A percentile compares a stretch with the other conserved stretches of the same genome.
Evolutionary conservation across 2,797 vertebrate species (phyloP).

Genomic region (Enteromius fasciolatus): DNA sequence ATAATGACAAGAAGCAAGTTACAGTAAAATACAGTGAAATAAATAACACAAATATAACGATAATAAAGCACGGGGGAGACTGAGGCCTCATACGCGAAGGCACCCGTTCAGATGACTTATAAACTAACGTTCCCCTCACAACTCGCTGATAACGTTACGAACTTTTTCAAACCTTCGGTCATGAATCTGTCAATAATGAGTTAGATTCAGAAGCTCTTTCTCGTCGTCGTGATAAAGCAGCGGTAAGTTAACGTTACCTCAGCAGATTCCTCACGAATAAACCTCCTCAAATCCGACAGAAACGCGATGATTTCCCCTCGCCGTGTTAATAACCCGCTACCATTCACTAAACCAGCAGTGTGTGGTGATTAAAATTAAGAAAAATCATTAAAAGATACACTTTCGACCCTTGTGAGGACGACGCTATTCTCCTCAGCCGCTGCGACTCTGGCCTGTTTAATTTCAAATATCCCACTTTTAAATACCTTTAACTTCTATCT

Average conservation of each 20-base stretch:
- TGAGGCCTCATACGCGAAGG: background rate
- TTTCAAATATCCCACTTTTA: conserved; percentile 77
- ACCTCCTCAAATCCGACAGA: background rate
- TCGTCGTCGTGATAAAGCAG: background rate
- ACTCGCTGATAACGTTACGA: background rate
- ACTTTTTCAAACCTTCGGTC: background rate
- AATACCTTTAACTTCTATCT: conserved; percentile 68
- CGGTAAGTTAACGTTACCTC: background rate
- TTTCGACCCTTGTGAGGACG: fast-evolving
- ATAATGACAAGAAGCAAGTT: background rate
- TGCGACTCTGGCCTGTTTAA: conserved; percentile 47
- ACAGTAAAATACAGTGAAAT: background rate
- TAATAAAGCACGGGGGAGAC: background rate
- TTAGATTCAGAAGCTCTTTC: background rate
- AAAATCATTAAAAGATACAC: background rate
- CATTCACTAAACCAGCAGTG: background rate
- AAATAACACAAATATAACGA: background rate
- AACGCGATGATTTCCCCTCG: background rate
- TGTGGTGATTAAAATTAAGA: background rate
- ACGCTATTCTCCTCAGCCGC: background rate
- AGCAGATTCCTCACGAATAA: background rate
- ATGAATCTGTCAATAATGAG: no score
- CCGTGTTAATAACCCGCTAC: background rate
- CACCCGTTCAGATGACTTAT: no score
- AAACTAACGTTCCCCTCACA: no score